Conservation (phyloP, 2,888 invertebrate genomes). For the Nephrotoma guestfalica region DNA sequence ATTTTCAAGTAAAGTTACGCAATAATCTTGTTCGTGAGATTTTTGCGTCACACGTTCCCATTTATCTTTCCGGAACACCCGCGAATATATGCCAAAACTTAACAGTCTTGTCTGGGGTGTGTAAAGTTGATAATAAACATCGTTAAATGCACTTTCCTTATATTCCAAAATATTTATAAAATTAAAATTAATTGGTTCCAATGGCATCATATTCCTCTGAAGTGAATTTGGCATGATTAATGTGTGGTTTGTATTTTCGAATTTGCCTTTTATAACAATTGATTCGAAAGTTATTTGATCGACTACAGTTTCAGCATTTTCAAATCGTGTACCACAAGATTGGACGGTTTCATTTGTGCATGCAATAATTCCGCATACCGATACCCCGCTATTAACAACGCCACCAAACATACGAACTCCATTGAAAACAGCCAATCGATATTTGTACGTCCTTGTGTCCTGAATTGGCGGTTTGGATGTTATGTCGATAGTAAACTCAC, state of each 20-base stretch:
- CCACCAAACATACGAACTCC: conserved; percentile 25
- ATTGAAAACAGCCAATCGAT: conserved; percentile 25
- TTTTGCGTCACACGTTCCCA: not conserved
- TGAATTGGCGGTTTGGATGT: not conserved
- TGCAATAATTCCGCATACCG: conserved; percentile 28
- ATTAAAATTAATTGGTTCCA: not conserved
- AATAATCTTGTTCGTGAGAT: not conserved
- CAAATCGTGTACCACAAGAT: conserved; percentile 23
- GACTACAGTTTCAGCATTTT: conserved; percentile 12
- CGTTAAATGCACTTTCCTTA: not conserved
- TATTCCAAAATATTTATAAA: not conserved
- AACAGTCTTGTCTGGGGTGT: not conserved
- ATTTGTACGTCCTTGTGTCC: conserved; percentile 17
- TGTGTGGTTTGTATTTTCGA: not conserved
- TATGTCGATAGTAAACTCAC: not conserved
- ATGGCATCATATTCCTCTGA: not conserved
- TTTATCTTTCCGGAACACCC: not conserved
- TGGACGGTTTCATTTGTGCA: conserved; percentile 21
- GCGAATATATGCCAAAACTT: not conserved
- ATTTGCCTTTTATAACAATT: not conserved
- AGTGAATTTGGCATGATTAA: not conserved
- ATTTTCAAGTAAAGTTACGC: not conserved
- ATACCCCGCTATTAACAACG: conserved; percentile 23
- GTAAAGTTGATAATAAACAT: not conserved
- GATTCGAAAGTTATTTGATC: conserved; percentile 19